A percentile compares a stretch with the other conserved stretches of the same genome.
Evolutionary conservation across 2,113 vertebrate genomes (phyloP).

Genomic region (Rousettus leschenaultii): DNA sequence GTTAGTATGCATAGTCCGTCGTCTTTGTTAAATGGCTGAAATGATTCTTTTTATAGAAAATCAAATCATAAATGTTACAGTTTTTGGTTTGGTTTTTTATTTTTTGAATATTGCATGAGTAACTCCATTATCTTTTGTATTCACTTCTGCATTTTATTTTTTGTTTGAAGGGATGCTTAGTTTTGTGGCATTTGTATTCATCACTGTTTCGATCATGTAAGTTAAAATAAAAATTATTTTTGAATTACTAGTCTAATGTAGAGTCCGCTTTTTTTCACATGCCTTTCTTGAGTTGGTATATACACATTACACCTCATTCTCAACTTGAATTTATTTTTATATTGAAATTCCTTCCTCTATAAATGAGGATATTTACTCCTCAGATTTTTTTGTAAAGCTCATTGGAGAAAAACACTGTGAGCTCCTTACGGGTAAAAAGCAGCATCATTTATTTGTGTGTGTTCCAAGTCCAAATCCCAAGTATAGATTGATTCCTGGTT

Average conservation of each 20-base stretch:
- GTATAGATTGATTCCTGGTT: background rate
- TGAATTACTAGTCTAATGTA: conserved; percentile 84
- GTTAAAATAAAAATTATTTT: conserved; percentile 99
- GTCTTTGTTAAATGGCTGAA: conserved; percentile 63
- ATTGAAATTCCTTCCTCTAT: background rate
- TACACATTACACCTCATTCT: background rate
- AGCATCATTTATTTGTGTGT: too few species aligned
- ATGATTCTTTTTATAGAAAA: conserved; percentile 68
- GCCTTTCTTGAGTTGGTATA: background rate
- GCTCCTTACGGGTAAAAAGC: background rate
- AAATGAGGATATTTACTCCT: background rate
- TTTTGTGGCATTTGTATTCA: conserved; percentile 83
- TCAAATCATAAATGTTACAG: conserved; percentile 53
- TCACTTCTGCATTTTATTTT: conserved; percentile 66
- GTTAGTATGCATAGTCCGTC: conserved; percentile 70
- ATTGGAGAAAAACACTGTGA: background rate
- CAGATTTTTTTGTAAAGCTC: background rate
- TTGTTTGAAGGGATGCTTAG: conserved; percentile 54
- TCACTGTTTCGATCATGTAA: conserved; percentile 84
- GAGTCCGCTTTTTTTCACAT: background rate
- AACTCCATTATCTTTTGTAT: conserved; percentile 76
- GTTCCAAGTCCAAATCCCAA: too few species aligned
- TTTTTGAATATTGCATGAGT: conserved; percentile 75
- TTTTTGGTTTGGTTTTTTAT: conserved; percentile 59
- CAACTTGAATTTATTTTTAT: background rate